Evolutionary conservation across 2,888 invertebrate genomes (phyloP).

Genomic region (Synergus japonicus): DNA sequence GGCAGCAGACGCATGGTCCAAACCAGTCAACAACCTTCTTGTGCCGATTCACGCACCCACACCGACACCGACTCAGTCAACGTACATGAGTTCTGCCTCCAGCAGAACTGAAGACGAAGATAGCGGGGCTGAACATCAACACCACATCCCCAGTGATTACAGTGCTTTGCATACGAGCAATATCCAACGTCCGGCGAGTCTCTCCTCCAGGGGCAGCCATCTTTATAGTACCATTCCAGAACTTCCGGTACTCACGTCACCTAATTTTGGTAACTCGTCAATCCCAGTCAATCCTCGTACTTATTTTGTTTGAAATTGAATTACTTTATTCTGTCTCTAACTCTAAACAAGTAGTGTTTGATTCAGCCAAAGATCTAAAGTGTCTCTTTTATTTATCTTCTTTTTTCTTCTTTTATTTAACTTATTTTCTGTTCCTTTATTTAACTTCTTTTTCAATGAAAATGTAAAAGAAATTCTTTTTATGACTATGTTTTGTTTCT

Average conservation of each 20-base stretch:
- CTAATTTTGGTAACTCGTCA: conserved; percentile 63
- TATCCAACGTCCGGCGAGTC: conserved; percentile 68
- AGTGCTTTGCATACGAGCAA: conserved; percentile 67
- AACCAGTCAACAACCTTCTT: conserved; percentile 78
- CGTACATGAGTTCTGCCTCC: conserved; percentile 80
- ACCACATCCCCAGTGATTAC: conserved; percentile 79
- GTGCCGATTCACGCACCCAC: conserved; percentile 79
- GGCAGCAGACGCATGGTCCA: conserved; percentile 84
- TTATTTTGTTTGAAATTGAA: conserved; percentile 71
- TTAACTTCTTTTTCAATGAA: not conserved
- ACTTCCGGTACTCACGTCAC: conserved; percentile 66
- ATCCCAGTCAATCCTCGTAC: conserved; percentile 74
- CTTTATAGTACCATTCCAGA: conserved; percentile 76
- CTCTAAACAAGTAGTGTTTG: not conserved
- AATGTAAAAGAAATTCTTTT: not conserved
- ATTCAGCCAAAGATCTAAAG: conserved; percentile 11
- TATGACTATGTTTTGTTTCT: not conserved
- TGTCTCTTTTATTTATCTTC: not conserved
- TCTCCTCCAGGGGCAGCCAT: conserved; percentile 74
- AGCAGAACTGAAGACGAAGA: conserved; percentile 83
- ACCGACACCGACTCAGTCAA: conserved; percentile 83
- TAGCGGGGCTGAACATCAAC: conserved; percentile 81
- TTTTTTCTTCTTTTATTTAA: not conserved
- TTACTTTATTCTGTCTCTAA: not conserved
- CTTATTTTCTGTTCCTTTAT: too few relatives aligned